A percentile compares a stretch with the other conserved stretches of the same genome.
These are phyloP conservation scores for Ptychoptera albimana DNA, from an alignment of 2,888 invertebrate genomes.

Conservation along the genomic window DNA sequence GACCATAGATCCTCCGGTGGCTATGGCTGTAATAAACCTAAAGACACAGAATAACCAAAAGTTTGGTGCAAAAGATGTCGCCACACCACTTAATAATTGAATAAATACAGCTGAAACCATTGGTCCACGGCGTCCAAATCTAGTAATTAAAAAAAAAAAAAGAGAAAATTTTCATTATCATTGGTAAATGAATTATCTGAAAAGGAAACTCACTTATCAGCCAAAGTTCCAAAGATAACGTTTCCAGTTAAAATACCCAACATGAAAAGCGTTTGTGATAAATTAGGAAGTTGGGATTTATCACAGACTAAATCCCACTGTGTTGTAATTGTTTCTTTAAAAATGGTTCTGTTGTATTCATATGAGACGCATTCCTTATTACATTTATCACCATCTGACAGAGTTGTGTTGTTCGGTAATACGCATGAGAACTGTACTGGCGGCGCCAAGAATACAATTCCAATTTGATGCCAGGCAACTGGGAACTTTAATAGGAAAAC, in stretches of 20 bases:
- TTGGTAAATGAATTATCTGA: no score
- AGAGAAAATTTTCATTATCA: constrained; percentile 3
- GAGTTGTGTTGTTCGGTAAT: constrained; percentile 18
- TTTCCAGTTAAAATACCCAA: constrained; percentile 60
- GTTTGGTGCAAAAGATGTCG: constrained; percentile 53
- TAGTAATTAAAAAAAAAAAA: constrained; percentile 24
- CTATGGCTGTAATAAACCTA: constrained; percentile 54
- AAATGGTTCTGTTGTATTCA: constrained; percentile 45
- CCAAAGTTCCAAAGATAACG: constrained; percentile 53
- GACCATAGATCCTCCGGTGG: constrained; percentile 72
- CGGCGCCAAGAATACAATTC: constrained; percentile 61
- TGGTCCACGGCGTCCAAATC: constrained; percentile 59
- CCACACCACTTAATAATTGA: constrained; percentile 53
- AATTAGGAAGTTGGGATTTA: constrained; percentile 44
- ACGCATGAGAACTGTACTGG: constrained; percentile 41
- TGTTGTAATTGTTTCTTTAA: constrained; percentile 54
- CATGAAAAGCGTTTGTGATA: constrained; percentile 68
- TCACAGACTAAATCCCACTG: constrained; percentile 64
- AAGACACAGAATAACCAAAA: constrained; percentile 45
- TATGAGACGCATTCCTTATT: constrained; percentile 37
- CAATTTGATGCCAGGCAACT: constrained; percentile 66
- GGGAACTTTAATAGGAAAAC: constrained; percentile 61
- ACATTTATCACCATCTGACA: constrained; percentile 28
- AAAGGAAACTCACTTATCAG: constrained; percentile 61
- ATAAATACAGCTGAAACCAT: constrained; percentile 56